A percentile compares a stretch with the other conserved stretches of the same genome.
phyloP scores from a whole-genome alignment of 2,888 invertebrate genomes.

The Drosophila setosimentum region DNA sequence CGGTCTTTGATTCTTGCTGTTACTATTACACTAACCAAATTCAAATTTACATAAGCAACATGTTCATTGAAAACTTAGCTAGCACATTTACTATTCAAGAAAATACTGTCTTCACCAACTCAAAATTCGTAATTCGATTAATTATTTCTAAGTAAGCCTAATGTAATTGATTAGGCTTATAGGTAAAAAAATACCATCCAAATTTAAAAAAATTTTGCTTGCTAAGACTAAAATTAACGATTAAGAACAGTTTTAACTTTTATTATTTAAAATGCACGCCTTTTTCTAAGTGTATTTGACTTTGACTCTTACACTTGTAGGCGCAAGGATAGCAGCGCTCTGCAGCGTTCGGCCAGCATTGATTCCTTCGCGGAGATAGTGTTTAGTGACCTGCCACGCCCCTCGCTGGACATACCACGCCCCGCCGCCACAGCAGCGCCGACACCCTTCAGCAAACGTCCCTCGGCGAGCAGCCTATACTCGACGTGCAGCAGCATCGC shows the following conservation, averaged over 20 bases:
- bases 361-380: conserved; percentile 92
- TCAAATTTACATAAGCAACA: neutral
- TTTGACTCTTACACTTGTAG: conserved; percentile 52
- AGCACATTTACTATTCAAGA: no score
- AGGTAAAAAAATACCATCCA: neutral
- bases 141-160: neutral
- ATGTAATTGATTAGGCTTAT: neutral
- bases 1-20: conserved; percentile 30
- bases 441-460: conserved; percentile 84
- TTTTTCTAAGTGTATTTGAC: conserved; percentile 4
- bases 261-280: neutral
- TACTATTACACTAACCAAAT: neutral
- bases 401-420: conserved; percentile 83
- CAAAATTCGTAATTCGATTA: no score
- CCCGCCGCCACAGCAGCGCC: conserved; percentile 53
- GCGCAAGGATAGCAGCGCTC: conserved; percentile 82
- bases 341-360: conserved; percentile 92
- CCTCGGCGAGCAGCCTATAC: conserved; percentile 83
- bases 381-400: conserved; percentile 86
- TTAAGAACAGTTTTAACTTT: neutral
- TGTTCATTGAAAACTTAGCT: neutral
- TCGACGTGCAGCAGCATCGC: conserved; percentile 81
- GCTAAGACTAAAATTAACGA: neutral
- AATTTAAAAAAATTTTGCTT: neutral
- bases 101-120: no score